These are phyloP conservation scores for Nibea albiflora DNA, from an alignment of 2,113 vertebrate genomes.

Conservation along the genomic window DNA sequence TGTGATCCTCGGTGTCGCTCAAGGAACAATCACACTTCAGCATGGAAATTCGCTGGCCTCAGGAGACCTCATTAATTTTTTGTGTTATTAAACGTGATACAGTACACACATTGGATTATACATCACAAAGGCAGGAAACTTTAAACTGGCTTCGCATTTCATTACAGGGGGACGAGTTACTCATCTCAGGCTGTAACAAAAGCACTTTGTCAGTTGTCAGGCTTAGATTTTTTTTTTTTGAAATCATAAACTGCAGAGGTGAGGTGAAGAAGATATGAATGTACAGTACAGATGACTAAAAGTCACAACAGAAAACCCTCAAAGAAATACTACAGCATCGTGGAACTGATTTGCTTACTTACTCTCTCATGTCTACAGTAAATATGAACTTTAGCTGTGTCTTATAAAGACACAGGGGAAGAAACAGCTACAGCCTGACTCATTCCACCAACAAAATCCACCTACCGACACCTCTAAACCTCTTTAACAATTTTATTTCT, in stretches of 20 bases:
- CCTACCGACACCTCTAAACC: not conserved
- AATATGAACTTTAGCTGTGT: too few species aligned
- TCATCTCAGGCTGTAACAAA: constrained; percentile 2
- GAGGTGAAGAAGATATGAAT: constrained; percentile 12
- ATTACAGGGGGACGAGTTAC: not conserved
- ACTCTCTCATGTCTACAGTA: not conserved
- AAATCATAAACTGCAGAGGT: not conserved
- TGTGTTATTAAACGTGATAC: constrained; percentile 44
- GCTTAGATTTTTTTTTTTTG: too few species aligned
- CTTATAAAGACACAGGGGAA: not conserved
- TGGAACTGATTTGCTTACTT: not conserved
- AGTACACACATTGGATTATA: constrained; percentile 34
- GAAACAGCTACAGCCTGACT: not conserved
- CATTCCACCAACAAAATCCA: not conserved
- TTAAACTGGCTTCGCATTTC: constrained; percentile 16
- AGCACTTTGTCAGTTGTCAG: constrained; percentile 1
- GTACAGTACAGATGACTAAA: not conserved
- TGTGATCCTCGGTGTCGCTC: constrained; percentile 3
- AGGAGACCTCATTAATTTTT: constrained; percentile 52
- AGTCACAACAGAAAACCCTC: not conserved
- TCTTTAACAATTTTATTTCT: not conserved
- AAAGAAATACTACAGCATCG: not conserved
- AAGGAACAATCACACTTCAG: constrained; percentile 27
- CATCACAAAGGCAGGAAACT: constrained; percentile 24
- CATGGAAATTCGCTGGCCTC: constrained; percentile 43